These are phyloP conservation scores for Cephus pulcher DNA, from an alignment of 2,888 invertebrate species.

Conservation along the genomic window DNA sequence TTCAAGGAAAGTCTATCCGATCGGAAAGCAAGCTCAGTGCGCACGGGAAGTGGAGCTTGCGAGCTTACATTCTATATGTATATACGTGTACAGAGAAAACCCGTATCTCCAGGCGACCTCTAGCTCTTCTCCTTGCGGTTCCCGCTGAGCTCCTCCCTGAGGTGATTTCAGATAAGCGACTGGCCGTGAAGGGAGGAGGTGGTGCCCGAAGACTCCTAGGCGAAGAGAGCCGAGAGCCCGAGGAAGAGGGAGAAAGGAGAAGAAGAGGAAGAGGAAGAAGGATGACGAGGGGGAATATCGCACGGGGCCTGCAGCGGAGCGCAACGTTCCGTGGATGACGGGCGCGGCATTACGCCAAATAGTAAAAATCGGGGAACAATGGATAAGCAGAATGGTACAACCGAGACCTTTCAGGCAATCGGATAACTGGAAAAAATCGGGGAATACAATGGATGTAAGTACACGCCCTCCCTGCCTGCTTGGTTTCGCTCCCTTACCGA, in stretches of 20 bases:
- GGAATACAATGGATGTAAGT: slow-evolving; percentile 52
- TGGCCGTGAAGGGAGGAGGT: neutral
- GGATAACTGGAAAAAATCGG: slow-evolving; percentile 49
- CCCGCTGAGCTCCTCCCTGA: neutral
- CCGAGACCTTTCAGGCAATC: slow-evolving; percentile 56
- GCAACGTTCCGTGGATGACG: slow-evolving; percentile 48
- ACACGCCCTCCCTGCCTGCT: slow-evolving; percentile 43
- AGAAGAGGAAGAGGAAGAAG: slow-evolving; percentile 26
- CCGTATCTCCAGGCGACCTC: neutral
- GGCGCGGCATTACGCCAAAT: slow-evolving; percentile 45
- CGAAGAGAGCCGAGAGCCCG: neutral
- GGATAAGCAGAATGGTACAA: slow-evolving; percentile 51
- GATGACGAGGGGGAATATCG: slow-evolving; percentile 40
- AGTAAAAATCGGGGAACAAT: slow-evolving; percentile 61
- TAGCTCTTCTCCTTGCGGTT: neutral
- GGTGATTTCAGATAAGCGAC: neutral
- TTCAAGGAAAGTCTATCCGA: neutral
- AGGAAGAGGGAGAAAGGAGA: neutral
- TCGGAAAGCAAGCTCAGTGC: neutral
- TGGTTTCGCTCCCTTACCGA: slow-evolving; percentile 26
- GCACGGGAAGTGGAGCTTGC: neutral
- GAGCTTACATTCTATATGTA: neutral
- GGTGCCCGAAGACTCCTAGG: neutral
- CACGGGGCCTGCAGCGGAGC: slow-evolving; percentile 29
- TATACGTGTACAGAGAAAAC: neutral